These are phyloP conservation scores for Buceros bicornis DNA, from an alignment of 2,797 vertebrate species.

Conservation along the genomic window DNA sequence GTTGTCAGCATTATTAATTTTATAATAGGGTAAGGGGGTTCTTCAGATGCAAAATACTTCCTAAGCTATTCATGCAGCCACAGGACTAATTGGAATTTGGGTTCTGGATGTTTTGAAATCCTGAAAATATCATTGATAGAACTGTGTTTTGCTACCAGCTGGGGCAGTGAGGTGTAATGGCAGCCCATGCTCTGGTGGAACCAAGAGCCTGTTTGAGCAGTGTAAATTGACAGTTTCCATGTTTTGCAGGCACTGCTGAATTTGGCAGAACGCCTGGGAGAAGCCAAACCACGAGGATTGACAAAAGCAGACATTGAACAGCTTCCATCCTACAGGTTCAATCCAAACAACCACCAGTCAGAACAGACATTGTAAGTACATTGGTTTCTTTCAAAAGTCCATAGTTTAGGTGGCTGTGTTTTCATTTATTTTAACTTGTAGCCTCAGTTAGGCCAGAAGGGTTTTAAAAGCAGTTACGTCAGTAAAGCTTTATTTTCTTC, in stretches of 20 bases:
- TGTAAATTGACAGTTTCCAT: not conserved
- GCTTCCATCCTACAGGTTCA: slow-evolving; percentile 97
- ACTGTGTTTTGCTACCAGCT: not conserved
- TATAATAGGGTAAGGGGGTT: not conserved
- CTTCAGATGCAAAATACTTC: not conserved
- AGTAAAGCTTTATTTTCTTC: not conserved
- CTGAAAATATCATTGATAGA: not conserved
- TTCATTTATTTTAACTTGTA: not conserved
- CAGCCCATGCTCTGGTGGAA: not conserved
- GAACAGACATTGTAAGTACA: slow-evolving; percentile 95
- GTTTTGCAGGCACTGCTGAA: slow-evolving; percentile 90
- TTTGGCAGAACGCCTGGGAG: slow-evolving; percentile 94
- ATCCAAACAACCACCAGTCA: slow-evolving; percentile 97
- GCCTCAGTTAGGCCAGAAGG: not conserved
- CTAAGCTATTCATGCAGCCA: not conserved
- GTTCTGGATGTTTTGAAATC: not conserved
- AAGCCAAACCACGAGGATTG: slow-evolving; percentile 94
- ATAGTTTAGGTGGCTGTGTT: not conserved
- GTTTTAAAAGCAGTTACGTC: not conserved
- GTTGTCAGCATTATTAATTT: not conserved
- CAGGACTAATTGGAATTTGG: not conserved
- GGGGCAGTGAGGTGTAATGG: not conserved
- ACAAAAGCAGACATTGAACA: slow-evolving; percentile 98
- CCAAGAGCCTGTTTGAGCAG: not conserved
- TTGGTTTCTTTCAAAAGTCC: not conserved